Evolutionary conservation across 2,113 vertebrate genomes (phyloP), one percentile per base, ranked within the genome.

Genomic region (Petaurus breviceps): DNA sequence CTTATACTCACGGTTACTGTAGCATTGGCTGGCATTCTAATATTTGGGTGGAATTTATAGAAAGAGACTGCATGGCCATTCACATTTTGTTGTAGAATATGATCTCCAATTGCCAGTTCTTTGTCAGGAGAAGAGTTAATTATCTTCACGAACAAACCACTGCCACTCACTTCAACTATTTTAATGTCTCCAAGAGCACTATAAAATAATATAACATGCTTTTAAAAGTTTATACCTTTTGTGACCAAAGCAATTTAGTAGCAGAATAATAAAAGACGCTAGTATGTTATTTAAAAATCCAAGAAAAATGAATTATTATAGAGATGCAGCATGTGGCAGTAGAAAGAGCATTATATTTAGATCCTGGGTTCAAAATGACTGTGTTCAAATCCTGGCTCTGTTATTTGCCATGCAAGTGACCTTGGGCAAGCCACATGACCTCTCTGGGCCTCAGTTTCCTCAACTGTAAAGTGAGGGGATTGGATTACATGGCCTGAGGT

Each of bases 31-130:
- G 93, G 96, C 95, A 99, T 95, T 54, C 94, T 91, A 53, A 95
- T 95, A 47, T 93, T 93, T 0, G 97, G 95, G 31, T 94, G 94
- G 92, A 99, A 98, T 0, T 0, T 90, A 93, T 98, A 98, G 9
- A 92, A 14, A 68, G 96, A 95, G 49, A 97, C 24, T 28, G 94
- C 43, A 2, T 96, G 97, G n/a, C 98, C 97, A 16, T 92, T 53
- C 51, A 98, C 5, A 0, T 98, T 98, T 96, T 99, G 98, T 68
- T 98, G 98, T 47, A 98, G 98, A 19, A 96, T 93, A 49, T 96
- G 94, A 57, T 95, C 93, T 47, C 98, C 98, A 94, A 96, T 97
- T 3, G 68, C 94, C 53, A 98, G 90, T 94, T 98, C 98, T 97
- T 97, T 97, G 93, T 98, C 94, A 14, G 1, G n/a, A 4, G 95